Evolutionary conservation across 37 sponge, comb jelly and placozoan species (phyloP), one percentile per base, ranked within the genome.

Genomic region (Agelas oroides): DNA sequence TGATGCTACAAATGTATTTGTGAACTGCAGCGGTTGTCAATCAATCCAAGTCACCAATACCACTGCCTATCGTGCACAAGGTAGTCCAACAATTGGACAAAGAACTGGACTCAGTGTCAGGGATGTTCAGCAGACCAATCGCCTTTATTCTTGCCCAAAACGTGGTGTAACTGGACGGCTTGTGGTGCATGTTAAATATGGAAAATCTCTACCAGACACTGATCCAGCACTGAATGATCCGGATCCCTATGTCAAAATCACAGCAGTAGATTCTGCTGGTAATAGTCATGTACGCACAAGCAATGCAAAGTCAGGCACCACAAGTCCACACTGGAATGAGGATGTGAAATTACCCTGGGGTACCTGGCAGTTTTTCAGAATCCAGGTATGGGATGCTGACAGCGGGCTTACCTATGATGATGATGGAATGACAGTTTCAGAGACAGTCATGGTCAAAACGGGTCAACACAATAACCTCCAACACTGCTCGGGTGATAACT

Each of bases 211-310:
- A 33, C 73, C 73, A 21, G 73, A 71, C 41, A 71, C 73, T 13
- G 73, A 71, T 71, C 46, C 46, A 39, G 18, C 20, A 34, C 21
- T 27, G 21, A 71, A 71, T 34, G 21, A 11, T 19, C 73, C 73
- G 14, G 73, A 71, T 71, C 73, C 73, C 25, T 71, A 71, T 71
- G 73, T 71, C 20, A 18, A 21, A 71, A 71, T 71, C 73, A 71
- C 73, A 15, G 73, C 73, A 33, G 73, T 71, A 14, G 38, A 16
- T 19, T 33, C 52, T 36, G 8, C 39, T 71, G 73, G 27, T 19
- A 30, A 5, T 13, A 34, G 2, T 2, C 46, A 8, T 12, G 8
- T 8, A 3, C 3, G 8, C 3, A 3, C 3, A 8, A 46, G 6
- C 8, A 3, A 8, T 3, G 8, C 3, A 3, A 46, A 12, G 6